Evolutionary conservation across 2,797 vertebrate species (phyloP).

Genomic region (Coregonus sp.): DNA sequence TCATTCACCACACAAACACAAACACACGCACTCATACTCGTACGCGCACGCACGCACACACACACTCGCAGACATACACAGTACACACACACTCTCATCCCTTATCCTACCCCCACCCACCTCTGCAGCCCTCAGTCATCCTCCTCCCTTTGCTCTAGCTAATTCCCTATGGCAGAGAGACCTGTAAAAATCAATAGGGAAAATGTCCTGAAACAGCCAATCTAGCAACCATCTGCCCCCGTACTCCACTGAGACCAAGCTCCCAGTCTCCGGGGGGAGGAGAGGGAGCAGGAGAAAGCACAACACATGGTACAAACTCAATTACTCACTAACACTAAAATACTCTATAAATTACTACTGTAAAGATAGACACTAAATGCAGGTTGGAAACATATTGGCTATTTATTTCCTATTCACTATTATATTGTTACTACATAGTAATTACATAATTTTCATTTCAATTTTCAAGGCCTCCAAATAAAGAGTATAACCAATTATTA

Average conservation of each 20-base stretch:
- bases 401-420: not conserved
- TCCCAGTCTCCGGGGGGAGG: constrained; percentile 51
- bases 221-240: constrained; percentile 76
- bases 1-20: constrained; percentile 6
- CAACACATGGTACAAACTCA: constrained; percentile 63
- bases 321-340: constrained; percentile 42
- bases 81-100: not conserved
- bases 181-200: constrained; percentile 78
- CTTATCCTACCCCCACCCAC: constrained; percentile 24
- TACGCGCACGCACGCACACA: not conserved
- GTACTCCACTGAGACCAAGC: constrained; percentile 65
- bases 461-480: not conserved
- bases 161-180: constrained; percentile 67
- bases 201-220: constrained; percentile 76
- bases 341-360: constrained; percentile 31
- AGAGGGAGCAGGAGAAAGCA: constrained; percentile 36
- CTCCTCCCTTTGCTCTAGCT: constrained; percentile 39
- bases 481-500: not conserved
- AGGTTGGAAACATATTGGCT: not conserved
- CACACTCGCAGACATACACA: not conserved
- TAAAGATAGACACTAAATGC: not conserved
- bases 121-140: constrained; percentile 7
- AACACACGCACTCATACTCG: not conserved
- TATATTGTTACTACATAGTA: not conserved
- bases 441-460: not conserved